A percentile compares a stretch with the other conserved stretches of the same genome.
phyloP scores from a whole-genome alignment of 2,113 vertebrate genomes.

The Chelonoidis abingdonii region DNA sequence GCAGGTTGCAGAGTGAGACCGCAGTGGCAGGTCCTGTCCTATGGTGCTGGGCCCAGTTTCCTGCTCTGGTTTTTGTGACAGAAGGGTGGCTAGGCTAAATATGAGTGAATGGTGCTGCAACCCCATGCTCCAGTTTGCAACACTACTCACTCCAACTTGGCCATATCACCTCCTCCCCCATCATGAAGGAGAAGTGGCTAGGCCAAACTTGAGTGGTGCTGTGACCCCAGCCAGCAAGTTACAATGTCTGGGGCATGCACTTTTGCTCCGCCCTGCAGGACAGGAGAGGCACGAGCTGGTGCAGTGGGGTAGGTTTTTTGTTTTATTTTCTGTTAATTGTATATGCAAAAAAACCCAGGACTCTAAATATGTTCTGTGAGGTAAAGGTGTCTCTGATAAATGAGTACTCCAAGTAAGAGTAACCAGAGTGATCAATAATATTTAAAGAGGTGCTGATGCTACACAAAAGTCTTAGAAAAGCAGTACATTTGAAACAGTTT shows the following conservation, averaged over 20 bases:
- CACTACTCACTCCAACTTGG: no score
- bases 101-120: not conserved
- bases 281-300: not conserved
- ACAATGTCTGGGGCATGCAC: not conserved
- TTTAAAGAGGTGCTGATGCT: not conserved
- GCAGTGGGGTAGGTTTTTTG: not conserved
- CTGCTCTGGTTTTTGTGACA: not conserved
- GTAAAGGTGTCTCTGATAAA: not conserved
- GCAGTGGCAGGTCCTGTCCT: not conserved
- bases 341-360: not conserved
- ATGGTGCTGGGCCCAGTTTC: not conserved
- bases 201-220: not conserved
- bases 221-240: not conserved
- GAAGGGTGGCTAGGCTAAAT: not conserved
- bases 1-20: not conserved
- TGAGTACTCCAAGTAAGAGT: not conserved
- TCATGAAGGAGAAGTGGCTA: no score
- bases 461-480: not conserved
- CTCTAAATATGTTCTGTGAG: not conserved
- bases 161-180: no score
- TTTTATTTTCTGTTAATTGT: not conserved
- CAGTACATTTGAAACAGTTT: not conserved
- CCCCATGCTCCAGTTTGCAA: not conserved
- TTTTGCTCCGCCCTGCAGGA: not conserved
- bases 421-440: not conserved